A percentile compares a stretch with the other conserved stretches of the same genome.
These are phyloP conservation scores for Takifugu flavidus DNA, from an alignment of 2,113 vertebrate genomes.

Conservation along the genomic window DNA sequence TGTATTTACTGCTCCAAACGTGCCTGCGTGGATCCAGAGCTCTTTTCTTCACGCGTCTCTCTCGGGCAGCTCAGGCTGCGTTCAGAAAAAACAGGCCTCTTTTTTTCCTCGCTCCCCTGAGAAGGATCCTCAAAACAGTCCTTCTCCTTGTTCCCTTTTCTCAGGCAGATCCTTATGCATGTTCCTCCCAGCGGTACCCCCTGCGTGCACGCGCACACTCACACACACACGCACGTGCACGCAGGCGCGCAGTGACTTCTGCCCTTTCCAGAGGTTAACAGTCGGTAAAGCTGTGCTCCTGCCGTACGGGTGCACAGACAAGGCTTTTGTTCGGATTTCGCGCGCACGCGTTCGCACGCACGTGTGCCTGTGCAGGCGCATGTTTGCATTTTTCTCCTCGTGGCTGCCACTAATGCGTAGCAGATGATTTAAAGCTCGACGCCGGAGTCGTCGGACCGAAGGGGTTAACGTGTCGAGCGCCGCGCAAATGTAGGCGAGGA, in stretches of 20 bases:
- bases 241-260: slow-evolving; percentile 31
- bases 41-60: slow-evolving; percentile 29
- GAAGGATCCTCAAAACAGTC: slow-evolving; percentile 54
- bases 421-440: slow-evolving; percentile 63
- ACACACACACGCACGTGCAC: not conserved
- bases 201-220: slow-evolving; percentile 24
- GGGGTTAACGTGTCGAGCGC: slow-evolving; percentile 59
- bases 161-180: slow-evolving; percentile 52
- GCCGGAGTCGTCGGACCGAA: slow-evolving; percentile 49
- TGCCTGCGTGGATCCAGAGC: slow-evolving; percentile 2
- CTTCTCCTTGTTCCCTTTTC: slow-evolving; percentile 51
- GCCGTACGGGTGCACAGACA: slow-evolving; percentile 47
- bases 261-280: slow-evolving; percentile 61
- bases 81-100: slow-evolving; percentile 36
- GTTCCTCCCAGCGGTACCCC: slow-evolving; percentile 43
- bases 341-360: slow-evolving; percentile 13
- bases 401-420: slow-evolving; percentile 64
- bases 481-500: slow-evolving; percentile 46
- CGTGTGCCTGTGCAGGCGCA: slow-evolving; percentile 21
- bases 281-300: slow-evolving; percentile 63
- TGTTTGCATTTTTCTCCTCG: slow-evolving; percentile 36
- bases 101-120: slow-evolving; percentile 36
- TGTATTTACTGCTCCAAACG: not conserved
- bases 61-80: slow-evolving; percentile 31
- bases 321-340: slow-evolving; percentile 51